phyloP scores from a whole-genome alignment of 1,140 invertebrate species.

The Euborellia annulipes region DNA sequence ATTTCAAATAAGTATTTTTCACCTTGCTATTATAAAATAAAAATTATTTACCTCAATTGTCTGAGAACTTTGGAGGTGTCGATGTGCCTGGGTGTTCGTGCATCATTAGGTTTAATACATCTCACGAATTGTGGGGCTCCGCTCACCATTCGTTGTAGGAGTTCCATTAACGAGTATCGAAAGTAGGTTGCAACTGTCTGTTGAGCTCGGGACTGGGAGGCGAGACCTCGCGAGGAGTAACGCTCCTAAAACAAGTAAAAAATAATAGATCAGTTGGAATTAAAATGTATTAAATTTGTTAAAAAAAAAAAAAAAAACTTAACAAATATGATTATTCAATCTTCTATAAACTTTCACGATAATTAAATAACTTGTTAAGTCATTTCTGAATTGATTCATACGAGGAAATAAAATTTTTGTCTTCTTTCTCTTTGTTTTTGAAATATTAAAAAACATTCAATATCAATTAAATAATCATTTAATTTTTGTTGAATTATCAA shows the following conservation, averaged over 20 bases:
- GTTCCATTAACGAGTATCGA: slow-evolving; percentile 67
- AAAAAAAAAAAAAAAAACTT: too few species aligned
- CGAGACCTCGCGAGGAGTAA: slow-evolving; percentile 42
- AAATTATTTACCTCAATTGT: slow-evolving; percentile 41
- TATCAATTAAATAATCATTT: too few species aligned
- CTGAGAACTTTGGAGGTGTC: slow-evolving; percentile 54
- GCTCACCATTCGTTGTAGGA: slow-evolving; percentile 69
- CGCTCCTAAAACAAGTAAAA: slow-evolving; percentile 23
- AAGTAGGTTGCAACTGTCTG: slow-evolving; percentile 76
- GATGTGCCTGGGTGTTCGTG: slow-evolving; percentile 45
- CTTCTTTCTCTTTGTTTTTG: too few species aligned
- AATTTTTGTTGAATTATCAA: too few species aligned
- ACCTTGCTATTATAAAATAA: too few species aligned
- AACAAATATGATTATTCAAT: too few species aligned
- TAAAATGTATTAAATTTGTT: neutral
- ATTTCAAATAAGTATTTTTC: too few species aligned
- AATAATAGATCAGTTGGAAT: neutral
- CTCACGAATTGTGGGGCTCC: slow-evolving; percentile 66
- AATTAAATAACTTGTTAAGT: too few species aligned
- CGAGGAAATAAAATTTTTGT: too few species aligned
- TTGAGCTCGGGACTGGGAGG: slow-evolving; percentile 66
- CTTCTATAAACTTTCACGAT: too few species aligned
- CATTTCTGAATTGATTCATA: too few species aligned
- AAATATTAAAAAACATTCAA: too few species aligned
- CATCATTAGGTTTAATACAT: slow-evolving; percentile 70